phyloP scores from a whole-genome alignment of 2,113 vertebrate genomes.

The Willisornis vidua region DNA sequence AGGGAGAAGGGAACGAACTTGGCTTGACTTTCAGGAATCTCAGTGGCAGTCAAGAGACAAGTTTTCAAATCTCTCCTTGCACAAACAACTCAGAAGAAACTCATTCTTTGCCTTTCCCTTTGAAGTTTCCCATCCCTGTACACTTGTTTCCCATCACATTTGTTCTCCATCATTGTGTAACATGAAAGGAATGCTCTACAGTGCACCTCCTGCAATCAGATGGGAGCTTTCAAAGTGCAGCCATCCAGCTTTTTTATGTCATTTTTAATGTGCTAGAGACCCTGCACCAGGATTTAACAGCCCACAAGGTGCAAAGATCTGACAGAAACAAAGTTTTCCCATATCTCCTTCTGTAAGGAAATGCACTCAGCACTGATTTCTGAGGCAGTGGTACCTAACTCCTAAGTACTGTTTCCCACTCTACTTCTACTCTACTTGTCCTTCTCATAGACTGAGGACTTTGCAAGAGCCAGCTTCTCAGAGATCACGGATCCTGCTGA shows the following conservation, averaged over 20 bases:
- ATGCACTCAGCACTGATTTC: background rate
- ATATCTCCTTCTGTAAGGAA: background rate
- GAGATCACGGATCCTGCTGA: background rate
- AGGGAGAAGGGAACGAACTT: background rate
- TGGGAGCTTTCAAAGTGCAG: background rate
- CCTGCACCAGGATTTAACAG: background rate
- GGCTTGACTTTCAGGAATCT: background rate
- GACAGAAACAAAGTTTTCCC: background rate
- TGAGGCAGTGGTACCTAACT: background rate
- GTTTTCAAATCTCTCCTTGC: background rate
- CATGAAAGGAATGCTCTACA: rapidly evolving
- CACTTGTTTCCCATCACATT: background rate
- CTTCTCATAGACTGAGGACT: background rate
- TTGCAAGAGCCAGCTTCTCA: background rate
- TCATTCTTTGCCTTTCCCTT: background rate
- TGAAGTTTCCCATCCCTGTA: background rate
- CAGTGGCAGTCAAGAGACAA: background rate
- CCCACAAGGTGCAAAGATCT: background rate
- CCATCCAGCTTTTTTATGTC: background rate
- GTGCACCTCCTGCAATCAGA: background rate
- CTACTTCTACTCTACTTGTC: too few relatives aligned
- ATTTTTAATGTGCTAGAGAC: background rate
- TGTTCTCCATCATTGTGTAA: background rate
- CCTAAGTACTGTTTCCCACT: background rate
- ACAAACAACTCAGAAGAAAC: background rate